Conservation (phyloP, 2,888 invertebrate species). For the Troides aeacus region DNA sequence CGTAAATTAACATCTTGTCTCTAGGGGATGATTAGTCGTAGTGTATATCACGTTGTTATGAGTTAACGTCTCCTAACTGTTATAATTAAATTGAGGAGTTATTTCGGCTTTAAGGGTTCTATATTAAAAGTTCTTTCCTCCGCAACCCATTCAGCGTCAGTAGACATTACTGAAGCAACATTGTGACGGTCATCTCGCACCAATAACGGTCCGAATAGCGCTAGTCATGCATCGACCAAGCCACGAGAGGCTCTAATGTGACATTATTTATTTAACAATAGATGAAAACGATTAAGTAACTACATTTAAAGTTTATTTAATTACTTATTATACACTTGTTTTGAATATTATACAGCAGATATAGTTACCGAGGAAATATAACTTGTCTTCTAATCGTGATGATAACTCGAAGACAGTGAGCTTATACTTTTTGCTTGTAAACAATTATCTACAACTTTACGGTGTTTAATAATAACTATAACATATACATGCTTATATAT, state of each 20-base stretch:
- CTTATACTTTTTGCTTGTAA: no score
- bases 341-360: no score
- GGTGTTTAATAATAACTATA: no score
- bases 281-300: slow-evolving; percentile 10
- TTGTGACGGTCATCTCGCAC: slow-evolving; percentile 73
- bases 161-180: slow-evolving; percentile 39
- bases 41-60: not conserved
- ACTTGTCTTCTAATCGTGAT: no score
- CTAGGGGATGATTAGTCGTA: no score
- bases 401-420: no score
- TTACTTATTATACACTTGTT: no score
- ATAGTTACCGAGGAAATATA: no score
- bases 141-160: slow-evolving; percentile 29
- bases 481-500: no score
- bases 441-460: no score
- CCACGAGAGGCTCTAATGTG: slow-evolving; percentile 6
- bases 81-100: not conserved
- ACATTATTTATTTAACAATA: no score
- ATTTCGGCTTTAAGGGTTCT: not conserved
- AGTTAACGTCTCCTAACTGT: not conserved
- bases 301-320: not conserved
- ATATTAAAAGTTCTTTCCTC: slow-evolving; percentile 6
- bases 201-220: slow-evolving; percentile 64
- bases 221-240: slow-evolving; percentile 53
- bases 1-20: no score